A percentile compares a stretch with the other conserved stretches of the same genome.
phyloP scores from a whole-genome alignment of 2,113 vertebrate genomes.

The Sylvilagus bachmani region DNA sequence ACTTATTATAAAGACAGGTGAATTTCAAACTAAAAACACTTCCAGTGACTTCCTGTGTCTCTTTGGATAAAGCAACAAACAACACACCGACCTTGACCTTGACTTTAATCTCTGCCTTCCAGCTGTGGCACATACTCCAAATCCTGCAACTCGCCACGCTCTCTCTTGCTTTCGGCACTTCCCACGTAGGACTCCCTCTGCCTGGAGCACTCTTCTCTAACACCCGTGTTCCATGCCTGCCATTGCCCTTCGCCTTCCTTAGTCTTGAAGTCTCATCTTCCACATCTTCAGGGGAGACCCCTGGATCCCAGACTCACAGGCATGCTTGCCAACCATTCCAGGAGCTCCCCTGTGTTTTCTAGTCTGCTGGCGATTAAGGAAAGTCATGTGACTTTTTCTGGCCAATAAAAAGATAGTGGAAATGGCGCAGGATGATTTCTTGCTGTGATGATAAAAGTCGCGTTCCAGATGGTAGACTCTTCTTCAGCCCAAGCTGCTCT shows the following conservation, averaged over 20 bases:
- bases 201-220: background rate
- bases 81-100: background rate
- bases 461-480: background rate
- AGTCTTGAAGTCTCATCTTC: background rate
- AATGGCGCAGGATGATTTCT: background rate
- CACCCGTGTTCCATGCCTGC: rapidly evolving
- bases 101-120: background rate
- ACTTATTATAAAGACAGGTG: slow-evolving; percentile 31
- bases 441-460: background rate
- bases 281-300: background rate
- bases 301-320: background rate
- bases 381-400: background rate
- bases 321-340: background rate
- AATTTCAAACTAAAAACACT: slow-evolving; percentile 41
- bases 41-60: background rate
- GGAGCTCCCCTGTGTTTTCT: background rate
- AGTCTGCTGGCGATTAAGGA: background rate
- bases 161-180: background rate
- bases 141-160: background rate
- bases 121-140: too few species aligned
- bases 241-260: background rate
- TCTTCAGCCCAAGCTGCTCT: background rate
- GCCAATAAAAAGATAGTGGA: background rate
- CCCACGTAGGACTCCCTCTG: background rate
- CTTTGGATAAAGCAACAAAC: background rate